phyloP scores from a whole-genome alignment of 2,797 vertebrate genomes.

The Rhyacichthys aspro region DNA sequence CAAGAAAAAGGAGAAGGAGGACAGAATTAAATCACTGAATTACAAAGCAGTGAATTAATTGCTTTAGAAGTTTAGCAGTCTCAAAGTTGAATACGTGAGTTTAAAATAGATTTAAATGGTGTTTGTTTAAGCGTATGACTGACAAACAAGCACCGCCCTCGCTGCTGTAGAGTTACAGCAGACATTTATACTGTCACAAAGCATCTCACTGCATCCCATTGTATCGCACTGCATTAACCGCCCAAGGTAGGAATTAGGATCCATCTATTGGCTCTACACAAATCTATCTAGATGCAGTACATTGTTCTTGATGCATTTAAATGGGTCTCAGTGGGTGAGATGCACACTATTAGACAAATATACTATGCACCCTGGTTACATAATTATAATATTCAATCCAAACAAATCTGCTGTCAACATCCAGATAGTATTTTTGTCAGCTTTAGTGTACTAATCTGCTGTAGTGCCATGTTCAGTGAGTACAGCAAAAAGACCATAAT shows the following conservation, averaged over 20 bases:
- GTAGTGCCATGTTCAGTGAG: no score
- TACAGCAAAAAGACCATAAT: no score
- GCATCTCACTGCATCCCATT: conserved; percentile 26
- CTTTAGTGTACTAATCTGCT: conserved; percentile 26
- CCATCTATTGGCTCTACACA: conserved; percentile 43
- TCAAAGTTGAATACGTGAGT: conserved; percentile 1
- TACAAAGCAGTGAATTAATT: no score
- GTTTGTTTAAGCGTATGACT: neutral
- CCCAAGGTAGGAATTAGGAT: conserved; percentile 15
- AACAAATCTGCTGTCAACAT: conserved; percentile 54
- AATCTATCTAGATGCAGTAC: conserved; percentile 33
- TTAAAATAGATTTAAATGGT: neutral
- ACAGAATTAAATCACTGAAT: no score
- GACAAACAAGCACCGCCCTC: conserved; percentile 10
- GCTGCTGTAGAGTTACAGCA: conserved; percentile 11
- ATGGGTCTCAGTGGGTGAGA: conserved; percentile 30
- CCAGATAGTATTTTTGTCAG: conserved; percentile 24
- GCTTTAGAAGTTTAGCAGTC: neutral
- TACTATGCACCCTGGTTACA: conserved; percentile 48
- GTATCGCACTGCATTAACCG: conserved; percentile 26
- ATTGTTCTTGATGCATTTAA: conserved; percentile 34
- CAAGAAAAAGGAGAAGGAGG: no score
- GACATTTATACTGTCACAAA: conserved; percentile 21
- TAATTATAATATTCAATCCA: conserved; percentile 47
- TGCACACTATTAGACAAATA: conserved; percentile 39